These are phyloP conservation scores for Semaprochilodus insignis DNA, from an alignment of 2,797 vertebrate genomes.

Conservation along the genomic window DNA sequence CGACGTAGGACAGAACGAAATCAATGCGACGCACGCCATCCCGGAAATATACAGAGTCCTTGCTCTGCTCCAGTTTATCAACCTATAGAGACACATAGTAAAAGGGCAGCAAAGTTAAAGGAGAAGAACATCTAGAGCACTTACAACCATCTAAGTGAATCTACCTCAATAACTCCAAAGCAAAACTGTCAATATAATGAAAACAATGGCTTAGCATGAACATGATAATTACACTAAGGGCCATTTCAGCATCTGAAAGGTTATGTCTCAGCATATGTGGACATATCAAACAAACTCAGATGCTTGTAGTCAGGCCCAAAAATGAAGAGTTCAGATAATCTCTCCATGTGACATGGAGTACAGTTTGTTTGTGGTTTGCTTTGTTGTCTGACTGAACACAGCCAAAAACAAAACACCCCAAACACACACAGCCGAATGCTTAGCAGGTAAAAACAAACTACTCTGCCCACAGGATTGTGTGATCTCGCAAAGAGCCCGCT, in stretches of 20 bases:
- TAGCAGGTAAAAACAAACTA: neutral
- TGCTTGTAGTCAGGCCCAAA: no score
- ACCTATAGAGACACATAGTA: constrained; percentile 61
- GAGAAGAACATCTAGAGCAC: neutral
- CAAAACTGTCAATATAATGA: no score
- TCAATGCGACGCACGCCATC: constrained; percentile 80
- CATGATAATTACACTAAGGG: no score
- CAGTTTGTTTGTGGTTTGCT: neutral
- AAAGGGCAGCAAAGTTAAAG: neutral
- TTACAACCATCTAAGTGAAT: no score
- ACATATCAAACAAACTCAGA: neutral
- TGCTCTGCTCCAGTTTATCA: constrained; percentile 72
- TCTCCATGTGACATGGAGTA: no score
- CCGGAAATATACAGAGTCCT: constrained; percentile 81
- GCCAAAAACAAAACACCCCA: neutral
- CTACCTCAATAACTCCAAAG: no score
- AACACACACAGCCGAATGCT: neutral
- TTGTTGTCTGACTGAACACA: neutral
- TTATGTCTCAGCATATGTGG: neutral
- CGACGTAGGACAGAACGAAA: constrained; percentile 81
- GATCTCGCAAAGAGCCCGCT: neutral
- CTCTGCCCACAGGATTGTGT: neutral
- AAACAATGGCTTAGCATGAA: no score
- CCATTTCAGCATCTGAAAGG: neutral
- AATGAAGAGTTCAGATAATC: no score